Evolutionary conservation across 2,888 invertebrate species (phyloP).

Genomic region (Drosophila lutescens): DNA sequence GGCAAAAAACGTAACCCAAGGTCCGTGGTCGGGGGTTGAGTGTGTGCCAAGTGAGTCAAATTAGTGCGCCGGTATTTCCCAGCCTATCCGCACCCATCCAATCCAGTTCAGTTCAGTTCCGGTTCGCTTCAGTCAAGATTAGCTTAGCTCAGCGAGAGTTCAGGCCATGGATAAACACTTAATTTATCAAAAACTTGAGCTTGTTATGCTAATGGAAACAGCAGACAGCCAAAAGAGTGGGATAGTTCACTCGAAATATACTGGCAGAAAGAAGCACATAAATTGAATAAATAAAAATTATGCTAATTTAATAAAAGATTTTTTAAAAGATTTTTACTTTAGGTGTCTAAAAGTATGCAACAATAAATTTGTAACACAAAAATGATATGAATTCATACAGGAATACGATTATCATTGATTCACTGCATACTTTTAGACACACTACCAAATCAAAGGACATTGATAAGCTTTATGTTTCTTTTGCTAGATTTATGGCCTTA

Average conservation of each 20-base stretch:
- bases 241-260: constrained; percentile 4
- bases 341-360: too few relatives aligned
- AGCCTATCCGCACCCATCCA: constrained; percentile 3
- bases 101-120: constrained; percentile 4
- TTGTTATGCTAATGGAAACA: constrained; percentile 80
- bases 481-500: too few relatives aligned
- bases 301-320: too few relatives aligned
- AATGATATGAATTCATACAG: too few relatives aligned
- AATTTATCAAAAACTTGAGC: constrained; percentile 81
- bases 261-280: constrained; percentile 34
- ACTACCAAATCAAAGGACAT: too few relatives aligned
- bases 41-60: constrained; percentile 63
- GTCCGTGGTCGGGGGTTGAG: constrained; percentile 3
- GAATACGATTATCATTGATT: too few relatives aligned
- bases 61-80: constrained; percentile 54
- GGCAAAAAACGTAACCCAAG: constrained; percentile 14
- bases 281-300: too few relatives aligned
- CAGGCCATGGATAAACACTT: constrained; percentile 80
- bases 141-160: constrained; percentile 35
- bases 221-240: background rate
- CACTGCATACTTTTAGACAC: too few relatives aligned
- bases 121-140: constrained; percentile 19
- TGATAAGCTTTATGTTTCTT: too few relatives aligned
- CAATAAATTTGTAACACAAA: too few relatives aligned
- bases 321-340: too few relatives aligned